Evolutionary conservation across 2,113 vertebrate genomes (phyloP).

Genomic region (Sclerurus mexicanus): DNA sequence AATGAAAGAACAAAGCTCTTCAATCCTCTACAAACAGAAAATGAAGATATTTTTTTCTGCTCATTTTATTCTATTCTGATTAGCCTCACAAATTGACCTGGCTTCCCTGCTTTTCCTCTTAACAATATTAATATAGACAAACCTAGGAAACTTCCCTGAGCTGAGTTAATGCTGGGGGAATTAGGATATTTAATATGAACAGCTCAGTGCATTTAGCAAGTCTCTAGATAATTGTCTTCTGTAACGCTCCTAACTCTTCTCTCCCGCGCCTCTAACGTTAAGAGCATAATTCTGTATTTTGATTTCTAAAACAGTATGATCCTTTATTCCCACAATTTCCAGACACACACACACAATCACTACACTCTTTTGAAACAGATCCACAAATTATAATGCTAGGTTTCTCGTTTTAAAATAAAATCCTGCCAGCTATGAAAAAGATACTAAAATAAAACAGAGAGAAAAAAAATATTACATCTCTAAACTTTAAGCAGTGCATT

Average conservation of each 20-base stretch:
- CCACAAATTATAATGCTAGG: background rate
- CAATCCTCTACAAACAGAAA: background rate
- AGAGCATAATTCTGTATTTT: constrained; percentile 23
- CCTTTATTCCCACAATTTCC: background rate
- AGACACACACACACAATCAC: background rate
- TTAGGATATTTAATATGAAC: background rate
- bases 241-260: background rate
- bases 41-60: background rate
- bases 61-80: background rate
- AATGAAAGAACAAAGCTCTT: background rate
- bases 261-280: background rate
- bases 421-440: background rate
- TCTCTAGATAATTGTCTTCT: constrained; percentile 14
- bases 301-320: background rate
- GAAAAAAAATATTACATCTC: background rate
- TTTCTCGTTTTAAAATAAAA: background rate
- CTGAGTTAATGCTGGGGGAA: background rate
- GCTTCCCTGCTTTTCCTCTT: background rate
- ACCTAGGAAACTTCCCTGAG: background rate
- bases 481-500: background rate
- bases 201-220: background rate
- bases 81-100: background rate
- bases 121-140: background rate
- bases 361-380: background rate
- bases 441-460: background rate